Conservation (phyloP, 2,113 vertebrate genomes). For the Dermatemys mawii region DNA sequence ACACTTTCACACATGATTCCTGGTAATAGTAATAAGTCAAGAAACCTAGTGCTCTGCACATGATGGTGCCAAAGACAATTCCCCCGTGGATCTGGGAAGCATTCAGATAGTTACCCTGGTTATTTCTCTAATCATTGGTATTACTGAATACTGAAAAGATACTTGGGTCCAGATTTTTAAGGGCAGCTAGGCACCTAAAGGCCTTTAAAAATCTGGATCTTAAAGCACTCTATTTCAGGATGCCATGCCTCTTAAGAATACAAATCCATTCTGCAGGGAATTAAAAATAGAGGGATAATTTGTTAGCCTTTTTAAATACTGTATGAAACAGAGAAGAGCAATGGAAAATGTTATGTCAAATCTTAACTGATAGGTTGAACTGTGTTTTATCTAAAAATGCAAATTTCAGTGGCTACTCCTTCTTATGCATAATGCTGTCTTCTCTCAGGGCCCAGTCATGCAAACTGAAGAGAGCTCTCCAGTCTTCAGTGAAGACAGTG, state of each 20-base stretch:
- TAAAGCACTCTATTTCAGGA: not conserved
- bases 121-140: not conserved
- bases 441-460: not conserved
- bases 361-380: not conserved
- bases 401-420: not conserved
- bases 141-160: not conserved
- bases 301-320: not conserved
- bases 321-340: not conserved
- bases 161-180: not conserved
- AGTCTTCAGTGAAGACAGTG: not conserved
- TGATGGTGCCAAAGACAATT: not conserved
- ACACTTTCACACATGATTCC: conserved; percentile 84
- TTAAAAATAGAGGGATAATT: not conserved
- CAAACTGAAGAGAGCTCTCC: not conserved
- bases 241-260: not conserved
- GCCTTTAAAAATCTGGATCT: not conserved
- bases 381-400: not conserved
- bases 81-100: not conserved
- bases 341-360: not conserved
- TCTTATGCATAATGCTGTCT: not conserved
- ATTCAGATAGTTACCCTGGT: accelerated
- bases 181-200: not conserved
- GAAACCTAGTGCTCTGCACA: not conserved
- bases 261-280: not conserved
- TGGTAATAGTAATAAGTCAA: not conserved